Evolutionary conservation across 2,113 vertebrate genomes (phyloP).

Genomic region (Halcyon malimbica): DNA sequence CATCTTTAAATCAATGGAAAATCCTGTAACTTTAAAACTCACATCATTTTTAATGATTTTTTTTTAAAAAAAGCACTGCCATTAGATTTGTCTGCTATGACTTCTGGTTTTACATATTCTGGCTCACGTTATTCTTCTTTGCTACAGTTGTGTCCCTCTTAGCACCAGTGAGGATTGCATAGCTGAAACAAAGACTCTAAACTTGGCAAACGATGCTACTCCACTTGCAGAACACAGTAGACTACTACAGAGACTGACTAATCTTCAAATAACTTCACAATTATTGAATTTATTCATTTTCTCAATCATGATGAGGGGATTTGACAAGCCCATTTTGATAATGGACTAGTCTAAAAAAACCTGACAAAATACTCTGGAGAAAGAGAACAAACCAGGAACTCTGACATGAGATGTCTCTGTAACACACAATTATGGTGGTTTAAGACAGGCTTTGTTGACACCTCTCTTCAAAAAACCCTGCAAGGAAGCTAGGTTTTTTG

Average conservation of each 20-base stretch:
- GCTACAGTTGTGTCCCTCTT: neutral
- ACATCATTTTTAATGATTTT: neutral
- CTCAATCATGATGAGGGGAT: neutral
- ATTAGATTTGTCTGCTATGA: neutral
- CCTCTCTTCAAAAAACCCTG: neutral
- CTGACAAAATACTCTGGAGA: slow-evolving; percentile 20
- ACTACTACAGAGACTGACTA: neutral
- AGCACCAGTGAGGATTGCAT: neutral
- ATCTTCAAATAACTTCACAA: slow-evolving; percentile 20
- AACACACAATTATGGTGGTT: neutral
- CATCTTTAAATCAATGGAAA: neutral
- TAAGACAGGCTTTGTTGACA: neutral
- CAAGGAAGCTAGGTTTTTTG: neutral
- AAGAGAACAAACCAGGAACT: neutral
- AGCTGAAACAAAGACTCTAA: neutral
- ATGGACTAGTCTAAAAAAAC: neutral
- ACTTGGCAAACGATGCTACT: neutral
- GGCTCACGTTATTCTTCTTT: neutral
- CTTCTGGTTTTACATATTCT: neutral
- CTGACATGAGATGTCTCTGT: neutral
- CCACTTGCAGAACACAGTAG: neutral
- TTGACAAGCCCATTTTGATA: slow-evolving; percentile 24
- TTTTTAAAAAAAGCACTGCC: neutral
- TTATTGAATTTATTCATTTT: slow-evolving; percentile 5
- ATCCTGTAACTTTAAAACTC: neutral